These are phyloP conservation scores for Neosilurus mollespiculum DNA, from an alignment of 2,797 vertebrate genomes.

Conservation along the genomic window DNA sequence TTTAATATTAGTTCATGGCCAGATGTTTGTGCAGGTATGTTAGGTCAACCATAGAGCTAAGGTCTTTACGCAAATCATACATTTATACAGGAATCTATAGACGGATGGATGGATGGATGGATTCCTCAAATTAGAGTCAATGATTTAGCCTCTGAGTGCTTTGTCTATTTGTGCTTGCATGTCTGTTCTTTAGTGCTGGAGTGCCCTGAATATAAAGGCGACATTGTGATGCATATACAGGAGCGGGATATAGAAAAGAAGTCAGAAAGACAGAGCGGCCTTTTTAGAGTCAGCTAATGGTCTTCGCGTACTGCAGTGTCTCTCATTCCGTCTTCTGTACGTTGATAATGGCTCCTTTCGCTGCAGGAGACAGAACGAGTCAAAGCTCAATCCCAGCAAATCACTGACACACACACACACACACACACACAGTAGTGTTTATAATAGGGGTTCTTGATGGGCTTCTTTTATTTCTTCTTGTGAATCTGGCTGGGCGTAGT, in stretches of 20 bases:
- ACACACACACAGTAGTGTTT: neutral
- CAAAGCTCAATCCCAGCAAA: neutral
- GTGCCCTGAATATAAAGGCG: neutral
- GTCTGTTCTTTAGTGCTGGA: too few relatives aligned
- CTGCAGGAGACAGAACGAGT: constrained; percentile 2
- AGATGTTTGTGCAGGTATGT: constrained; percentile 13
- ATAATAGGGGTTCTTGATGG: neutral
- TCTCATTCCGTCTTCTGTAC: neutral
- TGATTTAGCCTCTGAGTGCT: neutral
- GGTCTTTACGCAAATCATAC: neutral
- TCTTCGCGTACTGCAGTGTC: neutral
- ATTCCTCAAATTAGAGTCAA: neutral
- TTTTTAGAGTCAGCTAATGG: constrained; percentile 9
- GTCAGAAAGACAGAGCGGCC: neutral
- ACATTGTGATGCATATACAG: too few relatives aligned
- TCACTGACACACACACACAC: neutral
- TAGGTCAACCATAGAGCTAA: neutral
- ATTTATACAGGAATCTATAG: too few relatives aligned
- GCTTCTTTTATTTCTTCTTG: too few relatives aligned
- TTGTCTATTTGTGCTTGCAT: neutral
- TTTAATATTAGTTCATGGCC: neutral
- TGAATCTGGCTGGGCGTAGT: too few relatives aligned
- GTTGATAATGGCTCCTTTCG: constrained; percentile 18
- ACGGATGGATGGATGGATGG: neutral
- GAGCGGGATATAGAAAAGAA: neutral